Evolutionary conservation across 2,797 vertebrate species (phyloP).

Genomic region (Rhincodon typus): DNA sequence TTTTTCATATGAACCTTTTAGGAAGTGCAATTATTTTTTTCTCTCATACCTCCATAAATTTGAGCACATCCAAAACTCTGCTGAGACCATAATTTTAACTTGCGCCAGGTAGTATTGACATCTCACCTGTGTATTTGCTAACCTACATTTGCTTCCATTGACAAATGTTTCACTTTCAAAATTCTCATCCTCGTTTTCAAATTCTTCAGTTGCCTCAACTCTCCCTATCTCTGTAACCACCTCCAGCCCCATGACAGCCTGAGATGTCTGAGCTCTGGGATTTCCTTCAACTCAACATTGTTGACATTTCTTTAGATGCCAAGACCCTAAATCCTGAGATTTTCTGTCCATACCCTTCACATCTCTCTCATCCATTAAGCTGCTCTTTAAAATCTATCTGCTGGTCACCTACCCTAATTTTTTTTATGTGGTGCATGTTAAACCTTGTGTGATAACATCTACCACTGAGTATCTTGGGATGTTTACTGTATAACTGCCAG

Average conservation of each 20-base stretch:
- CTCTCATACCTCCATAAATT: not conserved
- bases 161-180: not conserved
- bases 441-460: not conserved
- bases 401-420: not conserved
- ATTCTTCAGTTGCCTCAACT: not conserved
- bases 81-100: not conserved
- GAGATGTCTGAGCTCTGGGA: not conserved
- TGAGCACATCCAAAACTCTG: not conserved
- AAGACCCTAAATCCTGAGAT: not conserved
- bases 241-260: not conserved
- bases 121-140: not conserved
- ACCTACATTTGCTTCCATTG: not conserved
- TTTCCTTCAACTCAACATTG: not conserved
- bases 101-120: not conserved
- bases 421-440: not conserved
- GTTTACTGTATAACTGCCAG: not conserved
- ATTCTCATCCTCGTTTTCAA: not conserved
- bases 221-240: not conserved
- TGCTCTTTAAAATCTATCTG: not conserved
- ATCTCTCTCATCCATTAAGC: not conserved
- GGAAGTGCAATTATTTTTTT: not conserved
- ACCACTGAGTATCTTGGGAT: not conserved
- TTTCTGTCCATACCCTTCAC: not conserved
- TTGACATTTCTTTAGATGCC: not conserved
- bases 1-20: not conserved